Evolutionary conservation across 2,888 invertebrate species (phyloP), one percentile per base, ranked within the genome.

Genomic region (Euzetes globulus): DNA sequence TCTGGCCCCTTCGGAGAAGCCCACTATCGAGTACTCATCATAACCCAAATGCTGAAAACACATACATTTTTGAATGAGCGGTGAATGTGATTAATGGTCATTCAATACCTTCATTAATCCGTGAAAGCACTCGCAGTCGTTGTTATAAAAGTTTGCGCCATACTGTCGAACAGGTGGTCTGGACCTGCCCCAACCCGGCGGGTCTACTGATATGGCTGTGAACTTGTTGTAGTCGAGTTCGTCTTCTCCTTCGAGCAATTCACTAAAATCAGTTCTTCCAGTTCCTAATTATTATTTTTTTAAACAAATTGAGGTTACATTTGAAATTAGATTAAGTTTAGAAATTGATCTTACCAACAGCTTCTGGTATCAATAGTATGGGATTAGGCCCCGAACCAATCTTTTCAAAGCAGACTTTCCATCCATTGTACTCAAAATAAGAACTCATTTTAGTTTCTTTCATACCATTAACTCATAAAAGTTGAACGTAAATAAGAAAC

Each of bases 1-100:
- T 27, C 79, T 81, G 0, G 81, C 83, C 5, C 83, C 83, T 78
- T 83, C 83, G 79, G 81, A 81, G 82, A 82, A 83, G 4, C 83
- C 83, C 19, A 58, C 29, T 58, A 58, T 29, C 17, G 58, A 58
- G 17, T 58, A 58, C 58, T 58, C 29, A 15, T 58, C 58, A 29
- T 15, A 58, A 27, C 58, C 58, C 17, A 58, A 58, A 29, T 11
- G 1, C 58, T 58, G 5, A 50, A 50, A 50, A 4, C 2, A 5
- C 5, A 65, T 71, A 52, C 1, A 52, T 9, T 52, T 9, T 52
- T 41, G 9, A 41, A 41, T 41, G 6, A 41, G 41, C 13, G 13
- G 1, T 41, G 7, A 13, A 4, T 41, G 41, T 52, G 4, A 52
- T 19, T 11, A 52, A 52, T 2, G 6, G n/a, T n/a, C 50, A 33